Evolutionary conservation across 2,113 vertebrate genomes (phyloP), one percentile per base, ranked within the genome.

Genomic region (Aldabrachelys gigantea): DNA sequence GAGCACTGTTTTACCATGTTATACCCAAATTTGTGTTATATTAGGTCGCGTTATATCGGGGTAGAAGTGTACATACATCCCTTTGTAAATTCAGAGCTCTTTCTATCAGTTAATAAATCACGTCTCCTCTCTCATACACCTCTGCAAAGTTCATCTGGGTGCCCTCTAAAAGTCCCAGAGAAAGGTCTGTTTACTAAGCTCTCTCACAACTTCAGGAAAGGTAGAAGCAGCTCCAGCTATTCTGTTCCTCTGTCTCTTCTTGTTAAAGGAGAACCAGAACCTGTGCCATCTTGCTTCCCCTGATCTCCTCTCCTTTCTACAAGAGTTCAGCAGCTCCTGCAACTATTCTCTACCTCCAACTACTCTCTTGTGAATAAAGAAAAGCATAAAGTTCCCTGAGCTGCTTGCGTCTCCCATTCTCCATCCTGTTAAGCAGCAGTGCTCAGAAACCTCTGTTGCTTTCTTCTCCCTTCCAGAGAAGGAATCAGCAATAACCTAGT

Each of bases 21-120:
- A 14, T 50, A 50, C 14, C 12, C 13, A 2, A 50, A 50, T 50
- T 50, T 5, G 4, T 50, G 50, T 50, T 50, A 50, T 50, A 50
- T 50, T 14, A 5, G 50, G 50, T 50, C 4, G 13, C 50, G 1
- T 50, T 14, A 50, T 50, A 50, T 50, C 50, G 13, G 13, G 50
- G 50, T 50, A 50, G 50, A 50, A 1, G 50, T 50, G 50, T 50
- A 50, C 16, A 5, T 0, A 1, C 0, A 3, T 0, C 14, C 0
- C 8, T 49, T 52, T 69, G n/a, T 83, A 90, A 92, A 92, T 25
- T 59, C 10, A 44, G 38, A 84, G 16, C 69, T 38, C 69, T n/a
- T 38, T 21, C 56, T 17, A 35, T 38, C 69, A 38, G 69, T 22
- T 72, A 16, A 31, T 62, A 72, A 75, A 75, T 75, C 35, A 75